phyloP scores from a whole-genome alignment of 1,140 invertebrate species.

The Pseudomyrmex dendroicus region DNA sequence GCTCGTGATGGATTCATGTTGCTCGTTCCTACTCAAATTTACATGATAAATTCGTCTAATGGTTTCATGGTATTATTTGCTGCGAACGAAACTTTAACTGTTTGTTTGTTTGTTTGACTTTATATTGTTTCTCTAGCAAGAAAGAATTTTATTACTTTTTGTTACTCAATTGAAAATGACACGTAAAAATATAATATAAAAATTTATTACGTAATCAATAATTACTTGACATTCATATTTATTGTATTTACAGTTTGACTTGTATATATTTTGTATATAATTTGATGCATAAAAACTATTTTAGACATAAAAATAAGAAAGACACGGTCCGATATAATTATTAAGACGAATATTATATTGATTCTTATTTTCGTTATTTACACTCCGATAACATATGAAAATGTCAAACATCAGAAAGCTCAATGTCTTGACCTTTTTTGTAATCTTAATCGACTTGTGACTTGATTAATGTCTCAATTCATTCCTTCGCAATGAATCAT shows the following conservation, averaged over 20 bases:
- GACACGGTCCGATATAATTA: too few species aligned
- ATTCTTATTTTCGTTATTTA: conserved; percentile 9
- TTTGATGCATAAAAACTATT: neutral
- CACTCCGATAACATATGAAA: neutral
- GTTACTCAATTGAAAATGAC: neutral
- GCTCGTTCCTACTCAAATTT: conserved; percentile 3
- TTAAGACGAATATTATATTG: too few species aligned
- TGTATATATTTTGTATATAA: too few species aligned
- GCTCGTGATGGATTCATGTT: conserved; percentile 5
- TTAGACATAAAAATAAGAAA: too few species aligned
- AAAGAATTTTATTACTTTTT: conserved; percentile 22
- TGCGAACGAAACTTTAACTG: neutral
- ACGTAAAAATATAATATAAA: neutral
- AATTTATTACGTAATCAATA: too few species aligned
- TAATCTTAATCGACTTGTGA: neutral
- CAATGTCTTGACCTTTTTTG: too few species aligned
- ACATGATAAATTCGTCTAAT: neutral
- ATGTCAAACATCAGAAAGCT: too few species aligned
- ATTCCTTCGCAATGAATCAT: neutral
- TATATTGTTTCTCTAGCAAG: conserved; percentile 16
- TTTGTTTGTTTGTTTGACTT: conserved; percentile 18
- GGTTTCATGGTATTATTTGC: neutral
- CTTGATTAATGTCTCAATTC: neutral
- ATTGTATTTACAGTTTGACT: too few species aligned
- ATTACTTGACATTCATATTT: too few species aligned